phyloP scores from a whole-genome alignment of 2,797 vertebrate species.

The Acrossocheilus wenchowensis region DNA sequence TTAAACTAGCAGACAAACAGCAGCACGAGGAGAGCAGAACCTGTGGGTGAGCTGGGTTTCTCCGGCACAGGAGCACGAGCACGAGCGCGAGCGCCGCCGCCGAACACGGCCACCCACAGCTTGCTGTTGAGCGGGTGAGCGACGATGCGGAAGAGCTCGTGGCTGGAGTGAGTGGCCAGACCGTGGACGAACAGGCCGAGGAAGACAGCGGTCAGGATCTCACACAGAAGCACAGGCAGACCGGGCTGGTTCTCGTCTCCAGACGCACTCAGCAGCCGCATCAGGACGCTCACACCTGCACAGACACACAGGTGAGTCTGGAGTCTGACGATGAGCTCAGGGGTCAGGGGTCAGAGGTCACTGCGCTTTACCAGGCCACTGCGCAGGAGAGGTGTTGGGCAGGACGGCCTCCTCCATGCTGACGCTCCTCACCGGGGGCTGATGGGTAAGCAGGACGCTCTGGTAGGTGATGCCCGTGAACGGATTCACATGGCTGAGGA shows the following conservation, averaged over 20 bases:
- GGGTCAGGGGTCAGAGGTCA: neutral
- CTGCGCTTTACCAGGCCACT: conserved; percentile 91
- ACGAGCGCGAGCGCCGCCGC: conserved; percentile 89
- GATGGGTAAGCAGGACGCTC: conserved; percentile 88
- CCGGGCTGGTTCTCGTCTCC: conserved; percentile 93
- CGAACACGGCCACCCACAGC: conserved; percentile 94
- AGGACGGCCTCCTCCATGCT: conserved; percentile 89
- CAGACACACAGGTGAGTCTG: neutral
- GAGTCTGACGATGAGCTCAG: neutral
- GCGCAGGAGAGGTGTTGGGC: conserved; percentile 90
- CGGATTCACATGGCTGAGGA: conserved; percentile 88
- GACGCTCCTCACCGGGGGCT: conserved; percentile 79
- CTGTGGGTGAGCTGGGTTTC: conserved; percentile 78
- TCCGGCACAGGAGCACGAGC: conserved; percentile 80
- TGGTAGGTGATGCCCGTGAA: conserved; percentile 96
- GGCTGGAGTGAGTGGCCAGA: conserved; percentile 94
- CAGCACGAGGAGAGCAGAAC: conserved; percentile 67
- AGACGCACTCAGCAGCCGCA: conserved; percentile 85
- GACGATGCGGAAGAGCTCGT: conserved; percentile 90
- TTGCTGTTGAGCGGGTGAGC: conserved; percentile 92
- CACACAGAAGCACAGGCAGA: conserved; percentile 91
- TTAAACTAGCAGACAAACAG: neutral
- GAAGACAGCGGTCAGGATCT: conserved; percentile 94
- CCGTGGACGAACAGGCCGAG: conserved; percentile 96
- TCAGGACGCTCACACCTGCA: conserved; percentile 87